Percentiles rank a stretch among this genome's conserved stretches.
phyloP scores from a whole-genome alignment of 1,140 invertebrate genomes.

The Papilio glaucus region DNA sequence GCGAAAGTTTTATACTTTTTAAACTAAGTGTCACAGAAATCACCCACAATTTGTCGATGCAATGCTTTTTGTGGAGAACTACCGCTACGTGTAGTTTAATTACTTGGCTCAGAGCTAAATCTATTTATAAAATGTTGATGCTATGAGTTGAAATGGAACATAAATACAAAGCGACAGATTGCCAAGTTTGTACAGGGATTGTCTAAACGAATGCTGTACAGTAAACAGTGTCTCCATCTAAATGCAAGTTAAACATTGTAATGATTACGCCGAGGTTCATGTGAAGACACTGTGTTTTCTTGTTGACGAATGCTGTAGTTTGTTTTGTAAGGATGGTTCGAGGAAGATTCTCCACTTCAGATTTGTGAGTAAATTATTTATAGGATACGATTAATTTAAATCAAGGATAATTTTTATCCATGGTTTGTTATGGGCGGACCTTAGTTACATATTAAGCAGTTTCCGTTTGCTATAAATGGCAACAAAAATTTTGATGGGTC shows the following conservation, averaged over 20 bases:
- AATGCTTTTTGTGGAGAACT: slow-evolving; percentile 42
- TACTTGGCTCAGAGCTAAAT: slow-evolving; percentile 53
- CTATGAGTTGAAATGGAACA: slow-evolving; percentile 63
- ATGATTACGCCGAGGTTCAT: slow-evolving; percentile 4
- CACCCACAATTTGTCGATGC: slow-evolving; percentile 37
- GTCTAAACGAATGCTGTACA: slow-evolving; percentile 44
- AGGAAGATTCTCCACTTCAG: slow-evolving; percentile 74
- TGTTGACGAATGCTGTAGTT: slow-evolving; percentile 10
- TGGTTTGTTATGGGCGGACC: not conserved
- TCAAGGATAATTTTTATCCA: not conserved
- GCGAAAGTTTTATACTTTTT: slow-evolving; percentile 45
- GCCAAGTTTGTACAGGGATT: slow-evolving; percentile 73
- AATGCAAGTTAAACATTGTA: slow-evolving; percentile 49
- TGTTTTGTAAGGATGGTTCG: slow-evolving; percentile 67
- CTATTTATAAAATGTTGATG: slow-evolving; percentile 68
- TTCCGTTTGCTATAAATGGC: slow-evolving; percentile 23
- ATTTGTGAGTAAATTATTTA: slow-evolving; percentile 63
- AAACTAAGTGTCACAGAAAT: slow-evolving; percentile 2
- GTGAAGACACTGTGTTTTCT: not conserved
- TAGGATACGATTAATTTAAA: not conserved
- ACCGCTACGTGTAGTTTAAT: slow-evolving; percentile 42
- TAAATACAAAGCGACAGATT: slow-evolving; percentile 59
- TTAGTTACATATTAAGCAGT: slow-evolving; percentile 28
- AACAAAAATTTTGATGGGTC: slow-evolving; percentile 22
- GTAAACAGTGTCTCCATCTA: slow-evolving; percentile 59